phyloP scores from a whole-genome alignment of 2,888 invertebrate species.

The Cecidostiba fungosa region DNA sequence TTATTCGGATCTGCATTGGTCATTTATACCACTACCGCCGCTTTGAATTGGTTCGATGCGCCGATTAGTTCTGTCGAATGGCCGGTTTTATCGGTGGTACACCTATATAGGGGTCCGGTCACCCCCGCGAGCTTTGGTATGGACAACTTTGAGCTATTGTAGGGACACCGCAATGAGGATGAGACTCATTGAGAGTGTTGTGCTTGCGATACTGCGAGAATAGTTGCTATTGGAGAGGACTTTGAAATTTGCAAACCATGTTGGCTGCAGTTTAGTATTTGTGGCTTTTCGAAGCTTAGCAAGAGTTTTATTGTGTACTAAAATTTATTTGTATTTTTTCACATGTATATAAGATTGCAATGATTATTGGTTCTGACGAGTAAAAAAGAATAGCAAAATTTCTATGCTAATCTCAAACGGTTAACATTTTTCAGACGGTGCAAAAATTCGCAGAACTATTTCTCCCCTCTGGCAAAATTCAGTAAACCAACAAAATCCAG shows the following conservation, averaged over 20 bases:
- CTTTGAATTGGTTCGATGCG: neutral
- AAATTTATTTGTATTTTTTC: no score
- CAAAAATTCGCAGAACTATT: no score
- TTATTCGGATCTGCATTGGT: neutral
- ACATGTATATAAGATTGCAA: no score
- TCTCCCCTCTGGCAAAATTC: no score
- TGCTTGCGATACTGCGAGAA: neutral
- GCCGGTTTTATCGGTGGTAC: neutral
- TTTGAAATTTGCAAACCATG: neutral
- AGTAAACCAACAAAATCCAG: no score
- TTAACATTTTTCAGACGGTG: no score
- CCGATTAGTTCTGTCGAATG: neutral
- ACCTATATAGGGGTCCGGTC: neutral
- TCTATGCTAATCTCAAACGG: no score
- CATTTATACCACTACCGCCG: neutral
- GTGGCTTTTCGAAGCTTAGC: neutral
- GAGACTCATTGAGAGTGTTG: neutral
- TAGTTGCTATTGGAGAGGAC: neutral
- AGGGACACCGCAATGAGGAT: neutral
- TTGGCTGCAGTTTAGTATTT: neutral
- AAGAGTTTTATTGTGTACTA: no score
- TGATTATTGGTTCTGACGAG: no score
- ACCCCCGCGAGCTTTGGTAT: neutral
- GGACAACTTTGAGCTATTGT: neutral
- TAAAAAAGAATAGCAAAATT: no score